Conservation (phyloP, 2,113 vertebrate genomes). For the Alaudala cheleensis region DNA sequence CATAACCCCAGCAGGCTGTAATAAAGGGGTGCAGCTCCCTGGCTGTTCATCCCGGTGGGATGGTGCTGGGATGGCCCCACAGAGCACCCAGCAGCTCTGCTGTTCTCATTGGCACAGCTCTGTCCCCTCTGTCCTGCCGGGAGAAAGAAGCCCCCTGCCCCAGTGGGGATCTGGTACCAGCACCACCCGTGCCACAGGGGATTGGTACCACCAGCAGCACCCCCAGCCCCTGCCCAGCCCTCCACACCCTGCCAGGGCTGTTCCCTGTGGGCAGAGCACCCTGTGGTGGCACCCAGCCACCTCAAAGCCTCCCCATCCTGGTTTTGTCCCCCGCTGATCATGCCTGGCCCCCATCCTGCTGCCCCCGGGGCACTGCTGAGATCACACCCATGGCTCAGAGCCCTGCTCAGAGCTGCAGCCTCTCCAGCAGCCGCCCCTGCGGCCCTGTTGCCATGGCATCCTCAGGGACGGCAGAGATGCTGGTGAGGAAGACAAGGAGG, state of each 20-base stretch:
- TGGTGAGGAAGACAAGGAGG: background rate
- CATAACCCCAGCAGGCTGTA: background rate
- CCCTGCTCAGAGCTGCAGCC: background rate
- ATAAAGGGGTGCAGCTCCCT: background rate
- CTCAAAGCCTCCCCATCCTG: background rate
- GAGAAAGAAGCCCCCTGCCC: background rate
- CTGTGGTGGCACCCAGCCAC: background rate
- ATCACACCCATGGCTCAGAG: background rate
- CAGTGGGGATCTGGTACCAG: background rate
- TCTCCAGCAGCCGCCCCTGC: background rate
- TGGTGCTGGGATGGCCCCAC: fast-evolving
- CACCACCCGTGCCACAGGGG: background rate
- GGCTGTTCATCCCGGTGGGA: fast-evolving
- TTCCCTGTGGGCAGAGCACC: background rate
- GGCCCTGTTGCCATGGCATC: constrained; percentile 12
- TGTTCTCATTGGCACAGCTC: fast-evolving
- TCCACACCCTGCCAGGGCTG: background rate
- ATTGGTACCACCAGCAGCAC: background rate
- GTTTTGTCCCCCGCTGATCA: background rate
- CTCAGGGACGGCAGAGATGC: background rate
- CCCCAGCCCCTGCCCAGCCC: background rate
- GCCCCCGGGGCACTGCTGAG: background rate
- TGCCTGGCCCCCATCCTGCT: background rate
- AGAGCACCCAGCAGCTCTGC: fast-evolving
- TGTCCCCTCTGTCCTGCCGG: background rate